A percentile compares a stretch with the other conserved stretches of the same genome.
phyloP scores from a whole-genome alignment of 2,888 invertebrate genomes.

The Ornithoptera priamus region DNA sequence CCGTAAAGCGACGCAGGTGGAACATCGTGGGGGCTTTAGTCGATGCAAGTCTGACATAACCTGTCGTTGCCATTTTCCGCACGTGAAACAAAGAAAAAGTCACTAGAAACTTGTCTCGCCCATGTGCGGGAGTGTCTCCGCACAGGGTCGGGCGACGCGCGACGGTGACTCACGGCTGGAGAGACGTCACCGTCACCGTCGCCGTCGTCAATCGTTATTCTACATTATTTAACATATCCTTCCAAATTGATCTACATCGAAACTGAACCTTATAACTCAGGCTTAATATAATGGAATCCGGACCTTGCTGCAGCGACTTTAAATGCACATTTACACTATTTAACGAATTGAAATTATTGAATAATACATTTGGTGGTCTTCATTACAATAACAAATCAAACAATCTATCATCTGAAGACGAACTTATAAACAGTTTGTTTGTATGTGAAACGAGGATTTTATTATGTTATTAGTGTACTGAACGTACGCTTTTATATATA shows the following conservation, averaged over 20 bases:
- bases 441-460: not conserved
- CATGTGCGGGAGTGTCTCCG: slow-evolving; percentile 30
- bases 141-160: slow-evolving; percentile 36
- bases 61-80: too few species aligned
- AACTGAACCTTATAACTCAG: slow-evolving; percentile 15
- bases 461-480: not conserved
- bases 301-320: not conserved
- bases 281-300: not conserved
- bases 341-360: not conserved
- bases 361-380: not conserved
- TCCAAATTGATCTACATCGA: slow-evolving; percentile 5
- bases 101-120: too few species aligned
- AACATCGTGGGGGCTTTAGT: too few species aligned
- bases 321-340: not conserved
- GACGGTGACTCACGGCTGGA: slow-evolving; percentile 36
- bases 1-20: too few species aligned
- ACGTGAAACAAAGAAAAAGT: too few species aligned
- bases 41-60: too few species aligned
- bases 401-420: not conserved
- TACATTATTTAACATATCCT: slow-evolving; percentile 18
- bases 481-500: too few species aligned
- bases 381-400: not conserved
- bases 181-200: slow-evolving; percentile 25
- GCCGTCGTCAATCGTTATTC: slow-evolving; percentile 25
- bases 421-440: not conserved